Percentiles rank a stretch among this genome's conserved stretches.
phyloP scores from a whole-genome alignment of 2,797 vertebrate genomes.

The Paedocypris micromegethes region DNA sequence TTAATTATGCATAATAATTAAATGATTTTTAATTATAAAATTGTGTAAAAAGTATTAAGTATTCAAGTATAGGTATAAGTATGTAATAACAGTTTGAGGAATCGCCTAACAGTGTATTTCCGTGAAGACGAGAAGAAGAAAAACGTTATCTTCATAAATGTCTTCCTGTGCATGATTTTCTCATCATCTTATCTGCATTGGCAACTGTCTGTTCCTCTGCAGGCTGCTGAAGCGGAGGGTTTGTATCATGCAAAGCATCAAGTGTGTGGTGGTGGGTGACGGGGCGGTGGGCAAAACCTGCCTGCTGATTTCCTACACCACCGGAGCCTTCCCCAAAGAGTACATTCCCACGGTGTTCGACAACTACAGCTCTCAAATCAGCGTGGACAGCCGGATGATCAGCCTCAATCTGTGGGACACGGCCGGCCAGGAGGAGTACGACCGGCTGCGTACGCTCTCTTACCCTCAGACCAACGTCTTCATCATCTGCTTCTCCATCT shows the following conservation, averaged over 20 bases:
- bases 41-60: too few species aligned
- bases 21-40: too few species aligned
- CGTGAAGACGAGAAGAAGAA: too few species aligned
- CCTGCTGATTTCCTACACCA: constrained; percentile 88
- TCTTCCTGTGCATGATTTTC: background rate
- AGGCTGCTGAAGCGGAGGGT: constrained; percentile 44
- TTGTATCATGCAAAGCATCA: constrained; percentile 82
- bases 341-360: constrained; percentile 90
- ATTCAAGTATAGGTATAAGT: too few species aligned
- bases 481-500: constrained; percentile 77
- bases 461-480: constrained; percentile 78
- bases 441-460: constrained; percentile 71
- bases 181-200: background rate
- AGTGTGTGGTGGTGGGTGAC: constrained; percentile 87
- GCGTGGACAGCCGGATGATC: constrained; percentile 70
- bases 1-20: too few species aligned
- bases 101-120: too few species aligned
- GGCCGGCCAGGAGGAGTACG: constrained; percentile 77
- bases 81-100: too few species aligned
- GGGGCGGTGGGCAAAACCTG: constrained; percentile 89
- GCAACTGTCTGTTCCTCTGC: constrained; percentile 11
- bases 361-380: constrained; percentile 84
- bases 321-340: constrained; percentile 84
- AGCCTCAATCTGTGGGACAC: constrained; percentile 81
- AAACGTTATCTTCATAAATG: too few species aligned